Evolutionary conservation across 2,797 vertebrate genomes (phyloP).

Genomic region (Chiloscyllium punctatum): DNA sequence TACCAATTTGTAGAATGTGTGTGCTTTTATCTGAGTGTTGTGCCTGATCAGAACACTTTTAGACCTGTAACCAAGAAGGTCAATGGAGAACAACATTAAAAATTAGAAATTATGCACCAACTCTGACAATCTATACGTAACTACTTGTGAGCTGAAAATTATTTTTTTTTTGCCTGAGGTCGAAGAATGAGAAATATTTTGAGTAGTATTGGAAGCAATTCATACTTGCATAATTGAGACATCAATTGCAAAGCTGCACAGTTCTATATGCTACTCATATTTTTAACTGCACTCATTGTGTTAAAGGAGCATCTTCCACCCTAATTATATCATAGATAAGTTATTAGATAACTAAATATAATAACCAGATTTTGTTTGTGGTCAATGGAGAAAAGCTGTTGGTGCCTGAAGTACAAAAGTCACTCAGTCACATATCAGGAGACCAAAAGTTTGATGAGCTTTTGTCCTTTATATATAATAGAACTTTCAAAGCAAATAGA

Average conservation of each 20-base stretch:
- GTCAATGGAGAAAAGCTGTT: not conserved
- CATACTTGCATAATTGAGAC: not conserved
- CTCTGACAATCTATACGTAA: not conserved
- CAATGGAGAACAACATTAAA: not conserved
- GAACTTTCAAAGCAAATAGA: not conserved
- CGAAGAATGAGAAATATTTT: not conserved
- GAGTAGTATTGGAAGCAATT: not conserved
- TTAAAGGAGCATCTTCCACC: not conserved
- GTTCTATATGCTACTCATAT: slow-evolving; percentile 1
- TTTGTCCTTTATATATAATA: not conserved
- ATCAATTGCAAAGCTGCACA: not conserved
- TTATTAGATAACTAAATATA: not conserved
- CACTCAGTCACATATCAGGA: not conserved
- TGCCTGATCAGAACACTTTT: not conserved
- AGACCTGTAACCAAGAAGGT: not conserved
- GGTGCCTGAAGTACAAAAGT: not conserved
- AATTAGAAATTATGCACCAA: not conserved
- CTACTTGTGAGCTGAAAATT: not conserved
- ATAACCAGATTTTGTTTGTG: slow-evolving; percentile 11
- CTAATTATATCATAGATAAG: slow-evolving; percentile 17
- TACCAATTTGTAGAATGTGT: not conserved
- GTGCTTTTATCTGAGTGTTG: not conserved
- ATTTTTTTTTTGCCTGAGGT: not conserved
- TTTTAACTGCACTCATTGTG: not conserved
- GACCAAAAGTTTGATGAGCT: not conserved